phyloP scores from a whole-genome alignment of 2,113 vertebrate species.

The Antigone vipio region DNA sequence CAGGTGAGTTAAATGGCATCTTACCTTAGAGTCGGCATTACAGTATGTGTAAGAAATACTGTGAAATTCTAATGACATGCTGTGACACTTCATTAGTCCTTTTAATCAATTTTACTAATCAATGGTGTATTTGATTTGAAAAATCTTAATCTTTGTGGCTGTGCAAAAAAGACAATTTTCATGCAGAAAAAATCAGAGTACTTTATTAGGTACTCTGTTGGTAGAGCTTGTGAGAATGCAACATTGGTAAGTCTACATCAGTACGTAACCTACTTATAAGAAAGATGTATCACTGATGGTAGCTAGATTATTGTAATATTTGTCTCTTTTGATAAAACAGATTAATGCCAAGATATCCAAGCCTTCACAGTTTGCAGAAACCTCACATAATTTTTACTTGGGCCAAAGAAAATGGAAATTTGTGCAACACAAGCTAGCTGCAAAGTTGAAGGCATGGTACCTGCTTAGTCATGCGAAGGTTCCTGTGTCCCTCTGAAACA shows the following conservation, averaged over 20 bases:
- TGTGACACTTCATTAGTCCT: constrained; percentile 38
- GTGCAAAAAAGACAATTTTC: background rate
- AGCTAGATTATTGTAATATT: constrained; percentile 37
- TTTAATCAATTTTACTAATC: constrained; percentile 13
- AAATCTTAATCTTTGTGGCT: background rate
- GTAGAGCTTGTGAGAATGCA: constrained; percentile 50
- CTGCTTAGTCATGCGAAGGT: constrained; percentile 89
- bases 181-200: constrained; percentile 35
- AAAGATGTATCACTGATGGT: background rate
- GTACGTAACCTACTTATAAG: constrained; percentile 1
- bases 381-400: constrained; percentile 55
- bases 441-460: constrained; percentile 83
- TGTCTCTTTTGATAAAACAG: constrained; percentile 44
- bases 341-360: constrained; percentile 58
- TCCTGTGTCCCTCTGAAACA: constrained; percentile 97
- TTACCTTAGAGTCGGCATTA: background rate
- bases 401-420: constrained; percentile 66
- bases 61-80: constrained; percentile 37
- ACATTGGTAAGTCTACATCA: background rate
- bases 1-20: constrained; percentile 3
- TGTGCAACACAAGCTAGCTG: constrained; percentile 58
- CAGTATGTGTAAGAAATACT: background rate
- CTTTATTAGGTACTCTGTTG: background rate
- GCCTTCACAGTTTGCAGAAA: constrained; percentile 73
- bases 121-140: background rate